A percentile compares a stretch with the other conserved stretches of the same genome.
These are phyloP conservation scores for Cenopis cana DNA, from an alignment of 2,888 invertebrate genomes.

Conservation along the genomic window DNA sequence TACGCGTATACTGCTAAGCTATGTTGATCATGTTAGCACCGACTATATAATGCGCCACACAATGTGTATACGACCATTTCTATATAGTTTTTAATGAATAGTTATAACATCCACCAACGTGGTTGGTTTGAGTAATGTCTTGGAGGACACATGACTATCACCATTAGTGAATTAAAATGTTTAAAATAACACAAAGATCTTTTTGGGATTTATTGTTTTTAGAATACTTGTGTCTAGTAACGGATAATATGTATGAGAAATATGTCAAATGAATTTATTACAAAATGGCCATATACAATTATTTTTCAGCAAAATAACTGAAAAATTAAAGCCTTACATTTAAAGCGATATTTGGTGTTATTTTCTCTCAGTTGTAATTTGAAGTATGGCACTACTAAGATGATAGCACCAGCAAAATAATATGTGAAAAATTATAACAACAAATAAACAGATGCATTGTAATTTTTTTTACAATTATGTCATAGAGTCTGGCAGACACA, in stretches of 20 bases:
- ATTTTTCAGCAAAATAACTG: constrained; percentile 29
- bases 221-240: neutral
- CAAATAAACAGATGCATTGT: constrained; percentile 23
- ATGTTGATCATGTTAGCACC: constrained; percentile 40
- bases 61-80: constrained; percentile 9
- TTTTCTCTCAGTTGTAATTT: constrained; percentile 27
- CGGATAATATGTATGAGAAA: neutral
- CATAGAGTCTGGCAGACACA: too few species aligned
- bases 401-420: constrained; percentile 31
- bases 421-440: constrained; percentile 21
- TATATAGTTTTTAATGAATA: too few species aligned
- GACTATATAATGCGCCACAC: constrained; percentile 23
- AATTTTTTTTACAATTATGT: neutral
- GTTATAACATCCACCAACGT: too few species aligned
- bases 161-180: too few species aligned
- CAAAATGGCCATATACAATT: constrained; percentile 25
- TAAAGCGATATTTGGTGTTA: constrained; percentile 45
- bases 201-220: neutral
- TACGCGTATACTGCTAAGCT: constrained; percentile 25
- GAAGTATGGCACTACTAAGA: constrained; percentile 43
- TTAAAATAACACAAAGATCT: too few species aligned
- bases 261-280: neutral
- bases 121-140: too few species aligned
- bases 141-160: too few species aligned
- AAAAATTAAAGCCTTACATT: constrained; percentile 43